Evolutionary conservation across 2,797 vertebrate species (phyloP).

Genomic region (Gallinago solitaria): DNA sequence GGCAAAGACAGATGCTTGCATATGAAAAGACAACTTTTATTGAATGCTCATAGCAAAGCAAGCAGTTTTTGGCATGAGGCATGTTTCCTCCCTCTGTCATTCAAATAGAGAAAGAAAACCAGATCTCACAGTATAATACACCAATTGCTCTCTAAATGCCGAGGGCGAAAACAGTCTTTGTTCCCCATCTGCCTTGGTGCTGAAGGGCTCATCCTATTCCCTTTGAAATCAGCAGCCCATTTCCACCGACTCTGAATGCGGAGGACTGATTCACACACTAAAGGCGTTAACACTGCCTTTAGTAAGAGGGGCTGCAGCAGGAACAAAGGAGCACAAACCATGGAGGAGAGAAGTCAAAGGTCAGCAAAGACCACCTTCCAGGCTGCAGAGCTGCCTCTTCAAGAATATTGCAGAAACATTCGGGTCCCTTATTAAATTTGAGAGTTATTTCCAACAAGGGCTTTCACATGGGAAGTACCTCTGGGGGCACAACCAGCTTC

Average conservation of each 20-base stretch:
- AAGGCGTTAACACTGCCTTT: neutral
- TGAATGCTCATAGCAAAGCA: neutral
- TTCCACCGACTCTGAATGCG: neutral
- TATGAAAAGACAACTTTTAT: neutral
- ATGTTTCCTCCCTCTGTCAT: neutral
- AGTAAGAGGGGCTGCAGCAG: neutral
- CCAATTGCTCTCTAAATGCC: neutral
- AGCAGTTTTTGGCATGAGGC: neutral
- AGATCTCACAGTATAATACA: neutral
- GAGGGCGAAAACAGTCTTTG: neutral
- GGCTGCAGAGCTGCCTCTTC: neutral
- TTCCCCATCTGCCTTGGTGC: neutral
- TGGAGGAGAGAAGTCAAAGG: neutral
- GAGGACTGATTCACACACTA: neutral
- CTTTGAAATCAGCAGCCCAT: neutral
- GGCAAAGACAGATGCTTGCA: neutral
- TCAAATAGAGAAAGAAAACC: neutral
- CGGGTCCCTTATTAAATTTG: neutral
- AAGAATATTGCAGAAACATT: neutral
- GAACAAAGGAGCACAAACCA: neutral
- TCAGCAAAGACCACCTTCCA: neutral
- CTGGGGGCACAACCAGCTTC: neutral
- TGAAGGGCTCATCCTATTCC: neutral
- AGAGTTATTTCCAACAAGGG: neutral
- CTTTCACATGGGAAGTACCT: neutral